Evolutionary conservation across 2,888 invertebrate genomes (phyloP), one percentile per base, ranked within the genome.

Genomic region (Bombyx huttoni): DNA sequence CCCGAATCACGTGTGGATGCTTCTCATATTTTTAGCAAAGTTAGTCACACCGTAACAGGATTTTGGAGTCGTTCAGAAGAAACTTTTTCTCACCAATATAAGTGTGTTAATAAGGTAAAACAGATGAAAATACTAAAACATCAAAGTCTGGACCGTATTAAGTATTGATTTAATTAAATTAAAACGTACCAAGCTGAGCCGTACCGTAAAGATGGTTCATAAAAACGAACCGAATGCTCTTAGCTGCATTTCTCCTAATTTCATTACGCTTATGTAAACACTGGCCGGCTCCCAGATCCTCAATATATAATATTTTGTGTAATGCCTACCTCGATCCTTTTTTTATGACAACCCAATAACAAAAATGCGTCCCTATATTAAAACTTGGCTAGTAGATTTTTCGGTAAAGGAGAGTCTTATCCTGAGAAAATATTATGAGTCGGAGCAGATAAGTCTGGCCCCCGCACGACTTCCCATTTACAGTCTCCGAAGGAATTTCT

Each of bases 391-490:
- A 50, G 40, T 50, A 50, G 54, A 55, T 76, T 73, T 71, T 65
- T 65, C 63, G 66, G 68, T 69, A 78, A 81, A 79, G 71, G 78
- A 78, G 64, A 71, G 69, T 74, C 72, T 64, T 67, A 73, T 67
- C 75, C 68, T 64, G 65, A 75, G 72, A 77, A 70, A 78, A 81
- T 79, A 79, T 79, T 81, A 81, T 78, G 79, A 78, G 73, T 75
- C 74, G 56, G 61, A 46, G 50, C 49, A 67, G 75, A 82, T 78
- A 78, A 74, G 60, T 65, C 63, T 64, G 68, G 67, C 70, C 66
- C 64, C 71, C 77, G 79, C 86, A 84, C 86, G 86, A 84, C 77
- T 77, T 78, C 73, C 75, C 79, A 84, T 86, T 81, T 82, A 81
- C 82, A 81, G 75, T 78, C 77, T 80, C 70, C 72, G 71, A 68